Base-by-base conservation (phyloP, 1,140 invertebrate genomes). In the Grapholita molesta region DNA sequence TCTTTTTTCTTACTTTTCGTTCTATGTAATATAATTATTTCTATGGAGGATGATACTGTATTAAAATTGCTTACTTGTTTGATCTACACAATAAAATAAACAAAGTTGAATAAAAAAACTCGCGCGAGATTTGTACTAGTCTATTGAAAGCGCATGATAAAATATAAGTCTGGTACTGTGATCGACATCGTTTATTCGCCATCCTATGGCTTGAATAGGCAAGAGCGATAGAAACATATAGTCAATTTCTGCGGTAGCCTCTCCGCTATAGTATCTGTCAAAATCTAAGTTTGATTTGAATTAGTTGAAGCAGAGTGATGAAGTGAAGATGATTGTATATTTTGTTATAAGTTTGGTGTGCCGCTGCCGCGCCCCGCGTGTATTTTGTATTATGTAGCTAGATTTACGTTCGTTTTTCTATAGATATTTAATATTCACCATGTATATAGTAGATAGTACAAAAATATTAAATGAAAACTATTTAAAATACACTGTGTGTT, bases 391-490 rank as follows among this genome's bases (percentile, higher is more conserved):
- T 76, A 73, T 78, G 74, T 82, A 71, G 68, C 82, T 80, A 82
- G 79, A 68, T 77, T 78, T 81, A 79, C 65, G 72, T 84, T 89
- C 87, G 85, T 87, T 85, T 86, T 86, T 85, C 83, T 84, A 80
- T 83, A 88, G 80, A 86, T 87, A 86, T 89, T 83, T 87, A 88
- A 88, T 78, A 82, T 82, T 84, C 83, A 85, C 77, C 71, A 71
- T 89, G 87, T 89, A 89, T 86, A 89, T 89, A 89, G 79, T 88
- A 89, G 87, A 88, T 89, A 89, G 87, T 89, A 89, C 87, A 89
- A 89, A 88, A 89, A 89, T 87, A 88, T 88, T 88, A 86, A 89
- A 89, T 77, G 76, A 83, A 83, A 83, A 84, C 71, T 75, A 72
- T 80, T 83, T 72, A 81, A 82, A 82, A 80, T 69, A 57, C 12